Evolutionary conservation across 2,797 vertebrate species (phyloP).

Genomic region (Ctenochaetus hawaiiensis): DNA sequence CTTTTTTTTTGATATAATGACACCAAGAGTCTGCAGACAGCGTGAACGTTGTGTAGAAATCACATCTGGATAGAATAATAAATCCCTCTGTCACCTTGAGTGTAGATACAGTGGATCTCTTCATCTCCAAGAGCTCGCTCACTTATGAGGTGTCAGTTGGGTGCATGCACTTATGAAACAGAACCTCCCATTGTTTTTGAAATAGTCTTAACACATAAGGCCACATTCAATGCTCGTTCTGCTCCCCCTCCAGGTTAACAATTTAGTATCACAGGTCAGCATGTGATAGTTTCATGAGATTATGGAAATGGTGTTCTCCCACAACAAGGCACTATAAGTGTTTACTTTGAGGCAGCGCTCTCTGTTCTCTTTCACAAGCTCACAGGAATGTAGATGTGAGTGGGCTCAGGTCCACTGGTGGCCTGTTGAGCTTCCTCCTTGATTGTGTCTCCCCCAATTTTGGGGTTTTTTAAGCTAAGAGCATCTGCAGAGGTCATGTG

Average conservation of each 20-base stretch:
- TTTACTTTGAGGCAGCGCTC: slow-evolving; percentile 65
- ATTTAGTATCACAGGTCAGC: slow-evolving; percentile 86
- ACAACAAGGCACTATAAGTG: slow-evolving; percentile 71
- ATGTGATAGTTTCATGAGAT: slow-evolving; percentile 85
- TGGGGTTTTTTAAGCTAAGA: slow-evolving; percentile 25
- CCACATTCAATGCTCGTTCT: slow-evolving; percentile 78
- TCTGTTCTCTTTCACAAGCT: slow-evolving; percentile 75
- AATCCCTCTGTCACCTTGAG: slow-evolving; percentile 59
- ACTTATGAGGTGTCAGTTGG: slow-evolving; percentile 72
- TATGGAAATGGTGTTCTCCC: slow-evolving; percentile 75
- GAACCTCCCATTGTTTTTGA: slow-evolving; percentile 79
- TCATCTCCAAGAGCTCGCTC: slow-evolving; percentile 54
- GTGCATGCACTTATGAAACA: slow-evolving; percentile 75
- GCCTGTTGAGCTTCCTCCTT: slow-evolving; percentile 53
- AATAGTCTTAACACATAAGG: slow-evolving; percentile 80
- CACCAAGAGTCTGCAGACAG: slow-evolving; percentile 25
- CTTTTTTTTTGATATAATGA: slow-evolving; percentile 4
- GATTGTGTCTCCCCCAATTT: slow-evolving; percentile 31
- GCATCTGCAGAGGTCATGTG: slow-evolving; percentile 23
- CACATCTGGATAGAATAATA: slow-evolving; percentile 53
- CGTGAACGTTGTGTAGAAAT: slow-evolving; percentile 35
- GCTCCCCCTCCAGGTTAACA: slow-evolving; percentile 85
- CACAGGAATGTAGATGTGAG: slow-evolving; percentile 69
- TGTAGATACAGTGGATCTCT: slow-evolving; percentile 52
- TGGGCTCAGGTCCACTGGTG: slow-evolving; percentile 51